These are phyloP conservation scores for Nyctalus aviator DNA, from an alignment of 2,797 vertebrate species.

Conservation along the genomic window DNA sequence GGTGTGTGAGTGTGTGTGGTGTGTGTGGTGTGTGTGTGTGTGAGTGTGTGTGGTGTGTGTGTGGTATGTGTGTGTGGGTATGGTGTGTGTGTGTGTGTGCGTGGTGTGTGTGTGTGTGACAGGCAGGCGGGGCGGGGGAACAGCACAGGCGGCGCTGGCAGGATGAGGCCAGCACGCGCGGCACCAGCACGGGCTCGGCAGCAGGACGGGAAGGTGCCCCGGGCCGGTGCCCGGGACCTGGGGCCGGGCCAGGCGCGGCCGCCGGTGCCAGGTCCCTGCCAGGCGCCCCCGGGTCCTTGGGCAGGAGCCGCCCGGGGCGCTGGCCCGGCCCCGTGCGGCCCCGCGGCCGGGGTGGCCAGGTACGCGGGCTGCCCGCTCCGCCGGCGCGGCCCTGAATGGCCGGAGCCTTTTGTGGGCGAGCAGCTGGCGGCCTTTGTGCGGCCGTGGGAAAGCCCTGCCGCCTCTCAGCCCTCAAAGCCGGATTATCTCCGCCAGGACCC, in stretches of 20 bases:
- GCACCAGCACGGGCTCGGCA: background rate
- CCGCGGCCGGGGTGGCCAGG: conserved; percentile 67
- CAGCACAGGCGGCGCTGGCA: background rate
- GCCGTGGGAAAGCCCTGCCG: conserved; percentile 90
- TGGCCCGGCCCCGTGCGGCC: too few relatives aligned
- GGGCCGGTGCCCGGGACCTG: background rate
- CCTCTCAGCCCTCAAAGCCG: conserved; percentile 87
- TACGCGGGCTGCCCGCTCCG: conserved; percentile 58
- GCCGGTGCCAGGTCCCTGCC: rapidly evolving
- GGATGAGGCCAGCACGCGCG: background rate
- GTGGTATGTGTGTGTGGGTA: too few relatives aligned
- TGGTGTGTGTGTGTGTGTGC: too few relatives aligned
- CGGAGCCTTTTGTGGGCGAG: conserved; percentile 82
- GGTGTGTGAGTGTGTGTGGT: too few relatives aligned
- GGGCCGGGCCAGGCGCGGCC: background rate
- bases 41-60: too few relatives aligned
- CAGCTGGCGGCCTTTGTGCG: conserved; percentile 91
- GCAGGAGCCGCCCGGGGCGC: background rate
- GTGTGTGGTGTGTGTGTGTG: too few relatives aligned
- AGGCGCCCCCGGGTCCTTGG: background rate
- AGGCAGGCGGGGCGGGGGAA: background rate
- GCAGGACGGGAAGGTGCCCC: background rate
- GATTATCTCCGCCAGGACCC: conserved; percentile 86
- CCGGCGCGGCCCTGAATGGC: conserved; percentile 85
- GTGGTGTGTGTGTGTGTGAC: too few relatives aligned